Evolutionary conservation across 2,797 vertebrate species (phyloP), one percentile per base, ranked within the genome.

Genomic region (Onychomys torridus): DNA sequence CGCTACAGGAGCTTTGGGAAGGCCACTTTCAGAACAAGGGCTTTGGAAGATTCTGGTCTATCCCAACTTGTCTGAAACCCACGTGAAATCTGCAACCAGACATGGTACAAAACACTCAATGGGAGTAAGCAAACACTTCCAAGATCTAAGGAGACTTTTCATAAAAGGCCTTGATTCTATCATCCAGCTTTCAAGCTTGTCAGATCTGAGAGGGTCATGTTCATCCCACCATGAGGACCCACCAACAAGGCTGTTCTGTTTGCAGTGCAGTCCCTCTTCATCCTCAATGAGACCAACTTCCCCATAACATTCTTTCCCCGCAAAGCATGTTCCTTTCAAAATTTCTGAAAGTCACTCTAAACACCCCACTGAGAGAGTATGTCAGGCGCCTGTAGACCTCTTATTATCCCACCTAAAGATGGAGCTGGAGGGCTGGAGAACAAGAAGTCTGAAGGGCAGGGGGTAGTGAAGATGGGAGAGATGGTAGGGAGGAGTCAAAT

Each of bases 341-440:
- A 94, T 73, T 61, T 65, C 1, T 0, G 89, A 90, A 37, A 13
- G 89, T 85, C 61, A 17, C 23, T 59, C 85, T 71, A 79, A 27
- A 52, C 49, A 81, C 78, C 85, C 63, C 90, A 97, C 94, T 37
- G 69, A 85, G 43, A 97, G 75, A 16, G 83, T 67, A 55, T 88
- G 78, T 93, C 69, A 79, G 75, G 86, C 79, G 6, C 52, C 52
- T 49, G 32, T 27, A 29, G 7, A 52, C 65, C 84, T 88, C 32
- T 81, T 89, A 89, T 87, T 96, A 89, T 97, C 96, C 32, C 12
- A 49, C 55, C 27, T 67, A 79, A 37, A 49, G 96, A 89, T 93
- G 90, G 96, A 94, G 86, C 88, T 94, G 67, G 77, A 81, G 94
- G 21, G 71, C 90, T 69, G 75, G 79, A 85, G 61, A 96, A 95